A percentile compares a stretch with the other conserved stretches of the same genome.
phyloP scores from a whole-genome alignment of 2,888 invertebrate genomes.

The Agrochola lota region DNA sequence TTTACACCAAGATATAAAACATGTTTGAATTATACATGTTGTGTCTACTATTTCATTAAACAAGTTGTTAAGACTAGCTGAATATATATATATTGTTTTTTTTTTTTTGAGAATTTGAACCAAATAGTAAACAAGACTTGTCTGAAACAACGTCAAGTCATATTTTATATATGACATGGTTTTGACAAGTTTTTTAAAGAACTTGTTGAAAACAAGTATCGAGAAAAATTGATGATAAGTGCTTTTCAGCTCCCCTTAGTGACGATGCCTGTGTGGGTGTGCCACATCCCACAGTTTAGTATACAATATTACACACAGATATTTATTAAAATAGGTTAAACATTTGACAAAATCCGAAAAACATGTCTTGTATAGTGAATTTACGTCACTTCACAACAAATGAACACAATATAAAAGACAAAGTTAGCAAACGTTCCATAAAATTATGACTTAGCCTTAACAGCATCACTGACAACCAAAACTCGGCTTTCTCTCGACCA shows the following conservation, averaged over 20 bases:
- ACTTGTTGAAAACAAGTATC: too few species aligned
- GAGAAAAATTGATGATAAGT: too few species aligned
- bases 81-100: too few species aligned
- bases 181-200: too few species aligned
- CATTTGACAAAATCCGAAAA: neutral
- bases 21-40: neutral
- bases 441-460: constrained; percentile 16
- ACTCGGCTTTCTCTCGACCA: rapidly evolving
- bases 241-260: neutral
- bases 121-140: too few species aligned
- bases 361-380: neutral
- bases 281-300: neutral
- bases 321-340: neutral
- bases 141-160: too few species aligned
- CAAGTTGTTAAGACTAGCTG: too few species aligned
- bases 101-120: too few species aligned
- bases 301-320: neutral
- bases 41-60: neutral
- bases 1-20: neutral
- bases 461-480: neutral
- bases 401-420: constrained; percentile 11
- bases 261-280: neutral
- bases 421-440: constrained; percentile 33
- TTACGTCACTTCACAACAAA: neutral
- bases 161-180: too few species aligned